Percentiles rank a stretch among this genome's conserved stretches.
Evolutionary conservation across 2,113 vertebrate species (phyloP).

Genomic region (Oryzias celebensis): DNA sequence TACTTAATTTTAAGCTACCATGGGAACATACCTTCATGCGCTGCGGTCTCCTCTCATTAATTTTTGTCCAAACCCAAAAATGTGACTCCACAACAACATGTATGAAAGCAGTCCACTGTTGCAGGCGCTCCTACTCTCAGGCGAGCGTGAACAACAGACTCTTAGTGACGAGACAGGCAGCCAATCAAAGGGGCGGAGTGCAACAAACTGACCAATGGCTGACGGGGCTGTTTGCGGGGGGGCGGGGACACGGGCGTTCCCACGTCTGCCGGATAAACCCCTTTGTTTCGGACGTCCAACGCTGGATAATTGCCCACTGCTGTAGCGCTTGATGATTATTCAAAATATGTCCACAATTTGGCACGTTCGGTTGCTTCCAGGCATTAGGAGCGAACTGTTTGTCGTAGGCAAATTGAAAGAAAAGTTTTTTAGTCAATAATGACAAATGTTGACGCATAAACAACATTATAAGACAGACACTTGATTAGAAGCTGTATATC

Average conservation of each 20-base stretch:
- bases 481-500: no score
- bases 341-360: background rate
- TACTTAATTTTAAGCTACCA: no score
- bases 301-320: constrained; percentile 9
- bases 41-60: constrained; percentile 36
- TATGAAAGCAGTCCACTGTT: constrained; percentile 59
- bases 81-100: constrained; percentile 31
- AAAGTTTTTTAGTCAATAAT: no score
- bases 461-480: no score
- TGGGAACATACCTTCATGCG: constrained; percentile 68
- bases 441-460: no score
- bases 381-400: no score
- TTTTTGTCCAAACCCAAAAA: constrained; percentile 38
- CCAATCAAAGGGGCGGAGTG: constrained; percentile 52
- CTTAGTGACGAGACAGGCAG: constrained; percentile 29
- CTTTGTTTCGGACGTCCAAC: constrained; percentile 72
- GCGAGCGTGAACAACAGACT: constrained; percentile 53
- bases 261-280: constrained; percentile 47
- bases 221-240: background rate
- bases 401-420: no score
- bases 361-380: no score
- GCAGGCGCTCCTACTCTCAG: constrained; percentile 34
- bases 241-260: constrained; percentile 38
- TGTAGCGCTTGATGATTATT: background rate
- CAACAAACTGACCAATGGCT: constrained; percentile 34